phyloP scores from a whole-genome alignment of 2,888 invertebrate genomes.

The Drosophila nigricruria region DNA sequence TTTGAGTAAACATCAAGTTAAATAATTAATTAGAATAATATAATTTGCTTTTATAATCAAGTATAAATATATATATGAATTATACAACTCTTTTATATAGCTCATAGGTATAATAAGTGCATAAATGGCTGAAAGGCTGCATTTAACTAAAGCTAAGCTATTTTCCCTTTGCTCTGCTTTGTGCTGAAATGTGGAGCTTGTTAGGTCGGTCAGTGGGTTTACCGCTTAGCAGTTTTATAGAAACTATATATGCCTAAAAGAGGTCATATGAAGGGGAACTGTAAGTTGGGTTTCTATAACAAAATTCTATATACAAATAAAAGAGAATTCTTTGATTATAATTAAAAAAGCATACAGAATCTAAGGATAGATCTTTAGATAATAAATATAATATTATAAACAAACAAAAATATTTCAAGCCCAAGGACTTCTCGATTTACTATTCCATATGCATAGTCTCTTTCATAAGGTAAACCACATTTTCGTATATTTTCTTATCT shows the following conservation, averaged over 20 bases:
- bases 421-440: neutral
- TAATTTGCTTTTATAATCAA: neutral
- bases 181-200: neutral
- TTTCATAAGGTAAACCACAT: neutral
- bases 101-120: neutral
- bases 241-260: slow-evolving; percentile 1
- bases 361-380: neutral
- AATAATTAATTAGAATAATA: neutral
- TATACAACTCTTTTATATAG: neutral
- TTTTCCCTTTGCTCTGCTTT: slow-evolving; percentile 14
- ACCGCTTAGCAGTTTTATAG: neutral
- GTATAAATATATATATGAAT: neutral
- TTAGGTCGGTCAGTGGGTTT: slow-evolving; percentile 6
- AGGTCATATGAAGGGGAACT: neutral
- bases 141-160: neutral
- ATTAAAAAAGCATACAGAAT: neutral
- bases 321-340: neutral
- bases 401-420: neutral
- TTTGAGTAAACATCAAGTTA: neutral
- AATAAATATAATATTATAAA: neutral
- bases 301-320: neutral
- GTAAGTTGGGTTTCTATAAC: neutral
- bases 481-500: neutral
- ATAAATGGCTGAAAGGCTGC: slow-evolving; percentile 35
- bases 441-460: neutral